These are phyloP conservation scores for Ochlodes sylvanus DNA, from an alignment of 2,888 invertebrate species.

Conservation along the genomic window DNA sequence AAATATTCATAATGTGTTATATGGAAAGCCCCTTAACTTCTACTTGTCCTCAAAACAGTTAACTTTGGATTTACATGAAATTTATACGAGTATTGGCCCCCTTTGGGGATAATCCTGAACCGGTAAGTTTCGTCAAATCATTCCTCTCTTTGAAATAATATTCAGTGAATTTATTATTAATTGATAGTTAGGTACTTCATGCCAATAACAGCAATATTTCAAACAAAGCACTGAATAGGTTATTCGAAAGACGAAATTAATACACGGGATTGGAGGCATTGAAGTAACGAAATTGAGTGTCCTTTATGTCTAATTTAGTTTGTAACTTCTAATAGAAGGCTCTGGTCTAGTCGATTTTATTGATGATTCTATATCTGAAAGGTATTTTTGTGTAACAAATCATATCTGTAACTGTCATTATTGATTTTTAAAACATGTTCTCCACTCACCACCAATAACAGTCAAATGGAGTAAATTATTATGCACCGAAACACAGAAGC, in stretches of 20 bases:
- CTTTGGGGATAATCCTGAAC: neutral
- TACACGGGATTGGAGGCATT: constrained; percentile 14
- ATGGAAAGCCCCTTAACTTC: neutral
- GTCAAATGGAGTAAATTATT: too few species aligned
- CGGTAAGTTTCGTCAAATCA: neutral
- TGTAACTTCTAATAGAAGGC: neutral
- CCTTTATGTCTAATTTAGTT: constrained; percentile 9
- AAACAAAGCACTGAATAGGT: constrained; percentile 5
- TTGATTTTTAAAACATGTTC: too few species aligned
- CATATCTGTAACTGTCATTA: too few species aligned
- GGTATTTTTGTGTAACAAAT: too few species aligned
- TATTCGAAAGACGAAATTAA: constrained; percentile 13
- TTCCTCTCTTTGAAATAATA: neutral
- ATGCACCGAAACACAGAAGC: too few species aligned
- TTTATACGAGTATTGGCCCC: neutral
- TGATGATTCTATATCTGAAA: too few species aligned
- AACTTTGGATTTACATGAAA: neutral
- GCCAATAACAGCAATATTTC: constrained; percentile 4
- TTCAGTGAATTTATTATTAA: neutral
- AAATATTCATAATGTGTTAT: too few species aligned
- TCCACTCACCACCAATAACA: too few species aligned
- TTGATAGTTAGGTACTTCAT: neutral
- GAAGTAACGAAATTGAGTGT: constrained; percentile 15
- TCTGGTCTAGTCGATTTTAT: too few species aligned
- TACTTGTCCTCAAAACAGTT: neutral